Evolutionary conservation across 2,113 vertebrate species (phyloP), one percentile per base, ranked within the genome.

Genomic region (Pitta sordida): DNA sequence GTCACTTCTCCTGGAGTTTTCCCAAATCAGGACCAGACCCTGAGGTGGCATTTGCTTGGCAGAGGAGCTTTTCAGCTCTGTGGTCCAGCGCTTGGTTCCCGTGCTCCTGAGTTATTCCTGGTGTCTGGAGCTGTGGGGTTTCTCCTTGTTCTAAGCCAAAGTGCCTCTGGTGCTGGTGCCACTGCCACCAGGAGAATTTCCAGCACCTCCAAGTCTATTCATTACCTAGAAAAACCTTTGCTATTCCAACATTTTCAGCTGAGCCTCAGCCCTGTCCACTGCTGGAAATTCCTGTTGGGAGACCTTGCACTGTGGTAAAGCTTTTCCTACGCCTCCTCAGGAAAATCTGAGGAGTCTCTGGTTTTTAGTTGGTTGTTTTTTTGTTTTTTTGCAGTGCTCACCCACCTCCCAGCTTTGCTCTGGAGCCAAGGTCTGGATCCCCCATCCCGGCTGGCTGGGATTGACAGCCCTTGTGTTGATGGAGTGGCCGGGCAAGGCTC

Each of bases 241-340:
- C 16, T 86, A 62, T 74, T 13, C 20, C 32, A 32, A 27, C 21
- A 0, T 26, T 60, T 13, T 53, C 67, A 23, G 67, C 67, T 14
- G 64, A 82, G 56, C 34, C 37, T 34, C 64, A 24, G 44, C 70
- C 49, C 59, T 11, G 2, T 9, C 78, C 10, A 58, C 43, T 5
- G 30, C 79, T 67, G 60, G 53, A 27, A 60, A 34, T 4, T 24
- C 48, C 53, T 1, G 0, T 3, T 34, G 24, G 8, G 46, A 39
- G 52, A 30, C 56, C 34, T 5, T 3, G 41, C 49, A 4, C 7
- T 0, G 3, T 1, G 46, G 75, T 51, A 53, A 20, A 76, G 64
- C 26, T 53, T 59, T 24, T n/a, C 15, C 70, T 41, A 0, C 46
- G 34, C 53, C 59, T 43, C 14, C n/a, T 20, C 0, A 1, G 44